Base-by-base conservation (phyloP, 2,888 invertebrate genomes). In the Crocallis elinguaria region DNA sequence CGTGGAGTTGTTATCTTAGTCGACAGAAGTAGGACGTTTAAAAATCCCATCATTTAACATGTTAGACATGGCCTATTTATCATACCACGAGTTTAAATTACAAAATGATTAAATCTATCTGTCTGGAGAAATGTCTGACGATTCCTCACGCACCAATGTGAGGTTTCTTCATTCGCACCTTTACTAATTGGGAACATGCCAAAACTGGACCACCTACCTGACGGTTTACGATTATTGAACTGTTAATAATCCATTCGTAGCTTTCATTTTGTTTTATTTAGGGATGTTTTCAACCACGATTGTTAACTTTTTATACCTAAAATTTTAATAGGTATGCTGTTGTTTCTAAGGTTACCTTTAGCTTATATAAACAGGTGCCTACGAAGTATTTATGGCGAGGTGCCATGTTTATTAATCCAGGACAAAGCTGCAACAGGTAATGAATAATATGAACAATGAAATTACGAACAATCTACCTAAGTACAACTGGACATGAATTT, bases 181-280 rank as follows among this genome's bases (percentile, higher is more conserved):
- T 76, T 70, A 70, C 70, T 73, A 65, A 73, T 72, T 84, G 84
- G 84, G 70, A 19, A 9, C 11, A 12, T 55, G 82, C 84, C 82
- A 84, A 71, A 50, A 66, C 49, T 66, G 59, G 69, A 76, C 72
- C 75, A 75, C 72, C 67, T 71, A 75, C 66, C 71, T 68, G 65
- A 60, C 57, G 62, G 52, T 69, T 64, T 64, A 66, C 55, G 60
- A 68, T 67, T 71, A 70, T 73, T 68, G 62, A 67, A 67, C 62
- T 58, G 57, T 64, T 66, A 64, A 67, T 64, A 60, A 56, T 21
- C 39, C 16, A 60, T 56, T 45, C 32, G 36, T 35, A 32, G 36
- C 44, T 61, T 57, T 50, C 52, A 46, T 57, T 51, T 39, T n/a
- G 23, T 13, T 41, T 39, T 37, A 2, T 42, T 43, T 49, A 30